Evolutionary conservation across 1,140 invertebrate species (phyloP), one percentile per base, ranked within the genome.

Genomic region (Drosophila miranda): DNA sequence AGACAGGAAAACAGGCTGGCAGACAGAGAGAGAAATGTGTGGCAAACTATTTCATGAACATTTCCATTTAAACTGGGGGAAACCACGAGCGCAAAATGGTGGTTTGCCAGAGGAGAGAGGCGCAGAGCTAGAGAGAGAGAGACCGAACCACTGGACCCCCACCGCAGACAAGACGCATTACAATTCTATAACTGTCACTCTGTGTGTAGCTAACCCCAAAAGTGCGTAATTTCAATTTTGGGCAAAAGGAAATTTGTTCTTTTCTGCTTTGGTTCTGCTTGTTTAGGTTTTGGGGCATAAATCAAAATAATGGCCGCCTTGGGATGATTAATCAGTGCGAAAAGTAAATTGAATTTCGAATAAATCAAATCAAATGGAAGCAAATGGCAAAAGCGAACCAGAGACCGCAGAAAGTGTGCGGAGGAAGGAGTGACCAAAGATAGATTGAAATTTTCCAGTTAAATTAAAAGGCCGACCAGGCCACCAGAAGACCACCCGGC

Each of bases 161-260:
- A 86, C 81, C 80, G 55, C 81, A 86, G 61, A 45, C 74, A 86
- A 86, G 77, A 84, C 86, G 81, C 77, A 86, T 86, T 77, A 81
- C 77, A 84, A 77, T 84, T 84, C 73, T 86, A 87, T 81, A 87
- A 87, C 81, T 86, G 81, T 84, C 81, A 80, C 81, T 38, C 34
- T 13, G 34, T 57, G 49, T 57, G 80, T 62, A 81, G 79, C 80
- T 86, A 84, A 84, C 80, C 80, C 81, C 55, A 80, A 84, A 73
- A 75, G 50, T 74, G 70, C 72, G 71, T 75, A 75, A 75, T 75
- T 75, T 75, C 61, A 74, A 75, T 74, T 38, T 74, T 75, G 49
- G 52, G 43, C 55, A 72, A 71, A 38, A 38, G 34, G 34, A 38
- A 59, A 42, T 51, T 38, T 51, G 55, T 64, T 50, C 21, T 28